A percentile compares a stretch with the other conserved stretches of the same genome.
These are phyloP conservation scores for Eupithecia subumbrata DNA, from an alignment of 2,888 invertebrate genomes.

Conservation along the genomic window DNA sequence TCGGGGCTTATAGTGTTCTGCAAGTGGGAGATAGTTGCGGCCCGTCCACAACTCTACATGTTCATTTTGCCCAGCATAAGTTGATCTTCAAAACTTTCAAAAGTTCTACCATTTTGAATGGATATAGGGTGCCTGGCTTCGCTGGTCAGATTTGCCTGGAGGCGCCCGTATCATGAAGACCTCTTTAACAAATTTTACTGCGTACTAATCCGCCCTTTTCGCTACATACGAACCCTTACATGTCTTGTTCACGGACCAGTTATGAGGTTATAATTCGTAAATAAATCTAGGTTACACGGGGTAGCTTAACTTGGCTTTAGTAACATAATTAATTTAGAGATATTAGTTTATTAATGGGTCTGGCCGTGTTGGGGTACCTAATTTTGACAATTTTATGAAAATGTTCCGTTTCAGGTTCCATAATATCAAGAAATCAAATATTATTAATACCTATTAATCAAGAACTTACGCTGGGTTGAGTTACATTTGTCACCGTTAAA, in stretches of 20 bases:
- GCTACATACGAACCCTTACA: slow-evolving; percentile 67
- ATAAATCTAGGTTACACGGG: slow-evolving; percentile 77
- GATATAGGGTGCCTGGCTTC: slow-evolving; percentile 46
- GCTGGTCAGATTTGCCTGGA: slow-evolving; percentile 59
- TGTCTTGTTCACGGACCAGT: slow-evolving; percentile 74
- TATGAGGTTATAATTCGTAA: slow-evolving; percentile 76
- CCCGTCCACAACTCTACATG: slow-evolving; percentile 68
- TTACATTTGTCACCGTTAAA: too few relatives aligned
- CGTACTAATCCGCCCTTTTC: slow-evolving; percentile 78
- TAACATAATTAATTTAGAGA: slow-evolving; percentile 69
- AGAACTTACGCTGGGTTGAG: too few relatives aligned
- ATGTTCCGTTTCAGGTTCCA: background rate
- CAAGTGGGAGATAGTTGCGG: slow-evolving; percentile 79
- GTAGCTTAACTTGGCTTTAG: slow-evolving; percentile 63
- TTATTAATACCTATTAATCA: background rate
- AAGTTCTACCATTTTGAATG: background rate
- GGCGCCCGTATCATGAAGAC: slow-evolving; percentile 71
- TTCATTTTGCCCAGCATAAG: slow-evolving; percentile 52
- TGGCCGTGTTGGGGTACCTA: slow-evolving; percentile 36
- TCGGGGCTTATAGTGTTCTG: slow-evolving; percentile 85
- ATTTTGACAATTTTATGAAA: slow-evolving; percentile 13
- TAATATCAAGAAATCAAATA: too few relatives aligned
- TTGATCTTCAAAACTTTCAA: slow-evolving; percentile 37
- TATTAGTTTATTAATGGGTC: slow-evolving; percentile 59
- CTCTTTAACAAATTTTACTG: slow-evolving; percentile 83